Evolutionary conservation across 37 sponge, comb jelly and placozoan genomes (phyloP).

Genomic region (Ephydatia muelleri): DNA sequence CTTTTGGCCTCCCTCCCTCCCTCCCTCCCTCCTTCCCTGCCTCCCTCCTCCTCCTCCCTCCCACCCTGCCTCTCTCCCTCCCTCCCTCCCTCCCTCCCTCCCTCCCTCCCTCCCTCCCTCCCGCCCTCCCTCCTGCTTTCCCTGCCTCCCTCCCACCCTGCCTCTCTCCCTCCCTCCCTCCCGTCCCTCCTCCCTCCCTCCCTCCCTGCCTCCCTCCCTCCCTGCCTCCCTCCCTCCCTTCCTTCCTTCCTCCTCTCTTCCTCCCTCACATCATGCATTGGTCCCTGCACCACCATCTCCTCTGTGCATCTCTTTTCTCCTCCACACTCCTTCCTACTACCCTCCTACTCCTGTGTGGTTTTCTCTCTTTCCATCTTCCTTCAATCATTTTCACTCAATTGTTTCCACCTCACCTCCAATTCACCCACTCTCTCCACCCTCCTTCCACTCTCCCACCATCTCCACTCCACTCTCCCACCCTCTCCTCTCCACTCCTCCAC

Average conservation of each 20-base stretch:
- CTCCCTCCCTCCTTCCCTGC: conserved; percentile 2
- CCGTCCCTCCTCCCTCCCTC: no score
- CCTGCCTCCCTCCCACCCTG: background rate
- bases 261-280: background rate
- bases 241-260: no score
- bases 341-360: background rate
- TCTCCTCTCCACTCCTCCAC: background rate
- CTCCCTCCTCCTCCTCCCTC: no score
- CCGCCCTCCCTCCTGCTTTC: background rate
- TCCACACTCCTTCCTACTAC: background rate
- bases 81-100: background rate
- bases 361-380: background rate
- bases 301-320: background rate
- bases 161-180: background rate
- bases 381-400: background rate
- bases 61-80: no score
- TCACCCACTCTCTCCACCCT: background rate
- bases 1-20: background rate
- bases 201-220: no score
- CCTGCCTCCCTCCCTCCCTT: no score
- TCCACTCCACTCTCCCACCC: background rate
- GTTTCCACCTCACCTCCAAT: background rate
- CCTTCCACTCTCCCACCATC: background rate
- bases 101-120: background rate
- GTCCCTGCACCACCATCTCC: background rate